Evolutionary conservation across 2,888 invertebrate species (phyloP).

Genomic region (Nomada fucata): DNA sequence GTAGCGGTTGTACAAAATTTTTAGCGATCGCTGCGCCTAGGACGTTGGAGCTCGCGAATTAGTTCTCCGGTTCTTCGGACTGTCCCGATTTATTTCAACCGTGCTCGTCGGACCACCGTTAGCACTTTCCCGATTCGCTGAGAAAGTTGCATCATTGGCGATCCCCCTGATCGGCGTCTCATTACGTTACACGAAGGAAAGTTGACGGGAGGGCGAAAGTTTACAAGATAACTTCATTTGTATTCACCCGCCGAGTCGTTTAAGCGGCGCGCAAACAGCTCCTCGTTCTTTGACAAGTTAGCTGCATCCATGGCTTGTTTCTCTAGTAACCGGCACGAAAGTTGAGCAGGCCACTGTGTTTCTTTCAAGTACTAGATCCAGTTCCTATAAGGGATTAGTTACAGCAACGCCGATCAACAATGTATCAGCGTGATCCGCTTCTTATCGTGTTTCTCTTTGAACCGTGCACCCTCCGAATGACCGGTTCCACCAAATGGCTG

Average conservation of each 20-base stretch:
- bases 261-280: constrained; percentile 63
- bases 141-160: constrained; percentile 66
- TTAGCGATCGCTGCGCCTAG: neutral
- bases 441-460: constrained; percentile 43
- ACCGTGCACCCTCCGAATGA: constrained; percentile 8
- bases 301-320: constrained; percentile 23
- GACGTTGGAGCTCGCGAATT: constrained; percentile 17
- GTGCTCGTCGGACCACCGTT: constrained; percentile 25
- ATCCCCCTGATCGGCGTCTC: constrained; percentile 70
- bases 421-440: constrained; percentile 44
- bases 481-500: constrained; percentile 41
- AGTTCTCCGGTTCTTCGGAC: neutral
- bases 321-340: constrained; percentile 38
- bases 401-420: constrained; percentile 53
- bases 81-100: neutral
- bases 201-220: constrained; percentile 52
- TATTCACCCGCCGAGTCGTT: constrained; percentile 60
- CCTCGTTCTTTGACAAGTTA: constrained; percentile 46
- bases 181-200: constrained; percentile 62
- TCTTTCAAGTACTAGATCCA: constrained; percentile 38
- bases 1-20: constrained; percentile 1
- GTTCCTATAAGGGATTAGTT: constrained; percentile 53
- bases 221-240: constrained; percentile 68
- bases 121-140: constrained; percentile 46
- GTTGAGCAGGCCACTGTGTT: constrained; percentile 47